Evolutionary conservation across 2,888 invertebrate genomes (phyloP), one percentile per base, ranked within the genome.

Genomic region (Griposia aprilina): DNA sequence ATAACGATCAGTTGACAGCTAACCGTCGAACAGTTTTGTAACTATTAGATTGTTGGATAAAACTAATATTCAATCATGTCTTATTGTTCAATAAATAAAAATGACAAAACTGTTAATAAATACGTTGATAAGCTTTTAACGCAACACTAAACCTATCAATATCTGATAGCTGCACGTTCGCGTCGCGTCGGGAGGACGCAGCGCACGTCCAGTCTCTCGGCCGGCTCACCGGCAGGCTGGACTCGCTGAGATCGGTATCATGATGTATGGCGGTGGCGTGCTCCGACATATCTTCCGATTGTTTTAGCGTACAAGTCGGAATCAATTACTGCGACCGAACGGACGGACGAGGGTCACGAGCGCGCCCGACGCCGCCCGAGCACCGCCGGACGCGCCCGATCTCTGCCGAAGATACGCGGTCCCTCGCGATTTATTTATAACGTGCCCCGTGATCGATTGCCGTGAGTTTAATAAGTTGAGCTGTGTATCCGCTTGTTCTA

Each of bases 251-350:
- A 88, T 88, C 80, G 0, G 67, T 88, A 88, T 88, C 88, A 87
- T 87, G 88, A 88, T 87, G 88, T 82, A 88, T 87, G 82, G 78
- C 80, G 78, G 55, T 75, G 78, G 79, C 83, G 76, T 73, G 76
- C 83, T 72, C 85, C 83, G 90, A 88, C 90, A 78, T 87, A 87
- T 89, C 84, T 83, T 75, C 75, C 87, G 83, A 89, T 87, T 89
- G 90, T 90, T 90, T 89, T 81, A 89, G 81, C 83, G 86, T 83
- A 83, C 88, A 80, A 87, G 89, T 88, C 89, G 80, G 90, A 88
- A 89, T 89, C 87, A 87, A 89, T 89, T 88, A 89, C 84, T 83
- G 78, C 69, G 50, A 45, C 26, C 76, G 86, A 78, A 74, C 69
- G 82, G 79, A 79, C 79, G 80, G 81, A 87, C 80, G 80, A 83